Evolutionary conservation across 2,888 invertebrate species (phyloP).

Genomic region (Nysson spinosus): DNA sequence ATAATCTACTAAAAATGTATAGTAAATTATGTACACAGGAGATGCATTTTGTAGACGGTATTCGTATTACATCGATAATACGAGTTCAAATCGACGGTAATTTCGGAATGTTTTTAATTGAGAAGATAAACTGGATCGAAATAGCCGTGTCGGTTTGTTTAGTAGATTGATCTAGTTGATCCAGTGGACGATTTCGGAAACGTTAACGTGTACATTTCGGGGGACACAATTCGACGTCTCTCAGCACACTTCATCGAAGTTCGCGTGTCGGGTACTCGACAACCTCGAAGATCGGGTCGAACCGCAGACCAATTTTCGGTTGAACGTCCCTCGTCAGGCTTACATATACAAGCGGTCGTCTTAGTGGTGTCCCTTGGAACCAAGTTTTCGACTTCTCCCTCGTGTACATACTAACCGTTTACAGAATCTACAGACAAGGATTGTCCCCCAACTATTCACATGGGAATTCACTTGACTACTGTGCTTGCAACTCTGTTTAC

Average conservation of each 20-base stretch:
- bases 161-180: too few species aligned
- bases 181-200: conserved; percentile 14
- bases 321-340: conserved; percentile 38
- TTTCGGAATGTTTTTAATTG: too few species aligned
- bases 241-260: conserved; percentile 24
- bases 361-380: conserved; percentile 48
- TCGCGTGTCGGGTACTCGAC: conserved; percentile 9
- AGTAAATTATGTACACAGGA: too few species aligned
- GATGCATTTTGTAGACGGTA: too few species aligned
- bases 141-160: too few species aligned
- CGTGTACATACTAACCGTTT: conserved; percentile 28
- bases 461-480: conserved; percentile 41
- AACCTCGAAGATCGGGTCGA: conserved; percentile 36
- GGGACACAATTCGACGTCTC: background rate
- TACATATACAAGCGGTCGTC: conserved; percentile 41
- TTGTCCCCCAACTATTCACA: conserved; percentile 39
- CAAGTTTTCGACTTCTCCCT: conserved; percentile 33
- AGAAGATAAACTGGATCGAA: too few species aligned
- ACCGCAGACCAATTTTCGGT: conserved; percentile 55
- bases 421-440: conserved; percentile 27
- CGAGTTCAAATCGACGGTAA: too few species aligned
- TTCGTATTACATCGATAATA: too few species aligned
- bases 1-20: too few species aligned
- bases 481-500: too few species aligned
- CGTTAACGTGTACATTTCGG: background rate